These are phyloP conservation scores for Aphelenchoides fujianensis DNA, from an alignment of 1,140 invertebrate genomes.

Conservation along the genomic window DNA sequence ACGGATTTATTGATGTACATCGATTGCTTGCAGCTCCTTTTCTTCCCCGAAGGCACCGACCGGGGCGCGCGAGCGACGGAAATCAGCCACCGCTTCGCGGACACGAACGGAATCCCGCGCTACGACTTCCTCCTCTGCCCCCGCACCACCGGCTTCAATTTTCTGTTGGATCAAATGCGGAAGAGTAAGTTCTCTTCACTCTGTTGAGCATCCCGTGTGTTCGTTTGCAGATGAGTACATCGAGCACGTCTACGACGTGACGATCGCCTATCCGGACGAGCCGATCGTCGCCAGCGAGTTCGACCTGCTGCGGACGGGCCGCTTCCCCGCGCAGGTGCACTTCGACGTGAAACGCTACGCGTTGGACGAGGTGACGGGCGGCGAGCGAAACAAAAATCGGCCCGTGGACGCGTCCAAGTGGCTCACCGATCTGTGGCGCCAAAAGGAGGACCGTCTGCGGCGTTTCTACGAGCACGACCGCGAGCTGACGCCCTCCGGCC, in stretches of 20 bases:
- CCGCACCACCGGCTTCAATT: slow-evolving; percentile 78
- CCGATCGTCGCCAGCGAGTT: slow-evolving; percentile 72
- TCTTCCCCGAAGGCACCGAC: slow-evolving; percentile 86
- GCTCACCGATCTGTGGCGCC: slow-evolving; percentile 71
- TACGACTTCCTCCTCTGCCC: slow-evolving; percentile 78
- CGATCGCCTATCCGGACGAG: slow-evolving; percentile 72
- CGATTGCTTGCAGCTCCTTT: slow-evolving; percentile 67
- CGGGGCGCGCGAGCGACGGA: slow-evolving; percentile 68
- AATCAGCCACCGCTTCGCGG: slow-evolving; percentile 73
- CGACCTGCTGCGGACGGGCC: slow-evolving; percentile 68
- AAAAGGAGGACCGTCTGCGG: slow-evolving; percentile 70
- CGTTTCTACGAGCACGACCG: slow-evolving; percentile 64
- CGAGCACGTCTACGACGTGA: slow-evolving; percentile 76
- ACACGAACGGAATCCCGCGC: slow-evolving; percentile 69
- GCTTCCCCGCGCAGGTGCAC: slow-evolving; percentile 72
- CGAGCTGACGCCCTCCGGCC: slow-evolving; percentile 41
- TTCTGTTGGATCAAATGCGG: slow-evolving; percentile 70
- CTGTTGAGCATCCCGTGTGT: too few species aligned
- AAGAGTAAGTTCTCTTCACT: slow-evolving; percentile 66
- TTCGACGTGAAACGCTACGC: slow-evolving; percentile 73
- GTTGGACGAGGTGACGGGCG: slow-evolving; percentile 63
- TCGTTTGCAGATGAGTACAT: slow-evolving; percentile 67
- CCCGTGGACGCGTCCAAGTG: slow-evolving; percentile 64
- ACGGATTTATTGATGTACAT: too few species aligned
- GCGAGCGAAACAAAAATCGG: slow-evolving; percentile 64